Base-by-base conservation (phyloP, 1,140 invertebrate genomes). In the Vollenhovia emeryi region DNA sequence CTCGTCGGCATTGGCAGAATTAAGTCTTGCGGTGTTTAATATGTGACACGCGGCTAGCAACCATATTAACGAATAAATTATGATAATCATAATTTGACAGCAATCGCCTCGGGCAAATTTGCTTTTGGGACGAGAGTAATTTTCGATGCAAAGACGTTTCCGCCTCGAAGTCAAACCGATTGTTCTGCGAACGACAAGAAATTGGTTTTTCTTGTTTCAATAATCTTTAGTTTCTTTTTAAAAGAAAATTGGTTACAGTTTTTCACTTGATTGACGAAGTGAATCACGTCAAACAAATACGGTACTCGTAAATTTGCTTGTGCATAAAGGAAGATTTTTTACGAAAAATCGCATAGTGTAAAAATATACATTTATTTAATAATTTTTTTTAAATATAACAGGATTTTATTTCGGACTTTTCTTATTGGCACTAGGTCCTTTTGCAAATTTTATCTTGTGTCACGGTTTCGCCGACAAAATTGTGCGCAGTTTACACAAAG, bases 41-140 rank as follows among this genome's bases (percentile, higher is more conserved):
- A 52, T 3, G 6, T 11, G 33, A 52, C 21, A 18, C 50, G 15
- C 18, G 45, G 15, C 0, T 60, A 66, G 40, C 18, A 18, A 6
- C 5, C 24, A n/a, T 52, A 27, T 79, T 68, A 76, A 27, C 21
- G 60, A 68, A 55, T 68, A 68, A 40, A 68, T 68, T 68, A 79
- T 52, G 45, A 27, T 79, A 79, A 79, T 79, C 15, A 68, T 68
- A 68, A 68, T 52, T 55, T 52, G 9, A 40, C 75, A 79, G 33
- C 30, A 52, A 55, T 79, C 52, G 68, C 8, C 33, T 68, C 15
- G 2, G 13, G 18, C 15, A 45, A 52, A n/a, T 68, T 79, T 79
- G 9, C 30, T 79, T 52, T n/a, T 6, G 15, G 21, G 1, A 27
- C 24, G 9, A 13, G n/a, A n/a, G 6, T 50, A 79, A 68, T 79